These are phyloP conservation scores for Etheostoma cragini DNA, from an alignment of 2,113 vertebrate genomes.

Conservation along the genomic window DNA sequence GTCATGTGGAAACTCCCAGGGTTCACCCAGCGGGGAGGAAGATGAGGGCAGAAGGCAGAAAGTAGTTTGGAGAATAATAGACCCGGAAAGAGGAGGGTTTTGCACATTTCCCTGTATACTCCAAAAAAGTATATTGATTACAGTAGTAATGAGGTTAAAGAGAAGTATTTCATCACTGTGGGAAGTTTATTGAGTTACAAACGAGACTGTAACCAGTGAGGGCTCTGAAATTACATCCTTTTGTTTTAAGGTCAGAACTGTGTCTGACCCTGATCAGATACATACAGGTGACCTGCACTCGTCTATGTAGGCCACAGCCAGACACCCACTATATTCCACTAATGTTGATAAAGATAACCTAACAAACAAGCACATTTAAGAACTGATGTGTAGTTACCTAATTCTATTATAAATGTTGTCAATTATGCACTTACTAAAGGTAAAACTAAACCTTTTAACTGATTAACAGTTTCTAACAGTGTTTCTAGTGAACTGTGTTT, in stretches of 20 bases:
- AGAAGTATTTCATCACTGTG: not conserved
- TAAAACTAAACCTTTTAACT: not conserved
- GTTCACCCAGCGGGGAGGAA: conserved; percentile 17
- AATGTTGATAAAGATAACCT: not conserved
- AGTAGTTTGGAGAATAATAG: not conserved
- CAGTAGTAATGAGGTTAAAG: not conserved
- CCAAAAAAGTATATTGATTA: not conserved
- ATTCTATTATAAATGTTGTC: not conserved
- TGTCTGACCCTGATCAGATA: not conserved
- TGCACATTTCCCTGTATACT: not conserved
- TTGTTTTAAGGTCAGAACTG: not conserved
- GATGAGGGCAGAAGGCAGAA: conserved; percentile 11
- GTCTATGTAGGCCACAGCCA: not conserved
- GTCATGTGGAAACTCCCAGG: conserved; percentile 61
- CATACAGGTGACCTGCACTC: not conserved
- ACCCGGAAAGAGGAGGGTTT: not conserved
- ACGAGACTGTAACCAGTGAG: not conserved
- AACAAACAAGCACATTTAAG: not conserved
- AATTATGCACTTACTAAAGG: not conserved
- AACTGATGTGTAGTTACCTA: not conserved
- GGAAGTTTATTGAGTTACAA: conserved; percentile 9
- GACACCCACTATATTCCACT: not conserved
- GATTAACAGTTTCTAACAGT: not conserved
- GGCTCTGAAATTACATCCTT: not conserved
- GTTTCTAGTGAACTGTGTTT: not conserved